Percentiles rank a stretch among this genome's conserved stretches.
phyloP scores from a whole-genome alignment of 2,113 vertebrate species.

The Caretta caretta region DNA sequence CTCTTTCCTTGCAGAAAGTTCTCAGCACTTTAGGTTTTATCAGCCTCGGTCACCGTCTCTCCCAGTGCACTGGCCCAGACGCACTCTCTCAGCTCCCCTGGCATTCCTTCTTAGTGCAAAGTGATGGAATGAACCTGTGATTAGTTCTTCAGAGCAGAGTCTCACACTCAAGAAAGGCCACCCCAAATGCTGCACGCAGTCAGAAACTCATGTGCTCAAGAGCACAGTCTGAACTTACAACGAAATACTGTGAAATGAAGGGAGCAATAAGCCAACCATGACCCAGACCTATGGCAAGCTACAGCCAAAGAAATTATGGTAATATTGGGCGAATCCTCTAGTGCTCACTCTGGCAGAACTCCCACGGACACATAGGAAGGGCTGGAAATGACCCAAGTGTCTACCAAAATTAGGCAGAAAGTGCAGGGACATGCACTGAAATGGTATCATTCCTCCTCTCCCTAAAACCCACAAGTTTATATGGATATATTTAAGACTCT shows the following conservation, averaged over 20 bases:
- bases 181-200: background rate
- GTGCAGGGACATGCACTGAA: background rate
- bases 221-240: background rate
- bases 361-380: too few species aligned
- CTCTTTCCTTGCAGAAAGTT: background rate
- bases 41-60: too few species aligned
- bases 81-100: background rate
- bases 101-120: background rate
- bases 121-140: background rate
- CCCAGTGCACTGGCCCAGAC: background rate
- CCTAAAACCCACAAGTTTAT: background rate
- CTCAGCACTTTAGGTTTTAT: background rate
- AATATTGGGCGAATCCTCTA: background rate
- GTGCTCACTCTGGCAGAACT: background rate
- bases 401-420: background rate
- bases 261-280: background rate
- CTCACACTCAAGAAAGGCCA: background rate
- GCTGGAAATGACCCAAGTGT: too few species aligned
- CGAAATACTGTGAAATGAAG: background rate
- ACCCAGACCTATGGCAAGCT: background rate
- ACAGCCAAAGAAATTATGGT: background rate
- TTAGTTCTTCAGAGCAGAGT: background rate
- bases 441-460: background rate
- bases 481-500: fast-evolving
- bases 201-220: background rate